Conservation (phyloP, 2,888 invertebrate species). For the Mesochorus sp. region DNA sequence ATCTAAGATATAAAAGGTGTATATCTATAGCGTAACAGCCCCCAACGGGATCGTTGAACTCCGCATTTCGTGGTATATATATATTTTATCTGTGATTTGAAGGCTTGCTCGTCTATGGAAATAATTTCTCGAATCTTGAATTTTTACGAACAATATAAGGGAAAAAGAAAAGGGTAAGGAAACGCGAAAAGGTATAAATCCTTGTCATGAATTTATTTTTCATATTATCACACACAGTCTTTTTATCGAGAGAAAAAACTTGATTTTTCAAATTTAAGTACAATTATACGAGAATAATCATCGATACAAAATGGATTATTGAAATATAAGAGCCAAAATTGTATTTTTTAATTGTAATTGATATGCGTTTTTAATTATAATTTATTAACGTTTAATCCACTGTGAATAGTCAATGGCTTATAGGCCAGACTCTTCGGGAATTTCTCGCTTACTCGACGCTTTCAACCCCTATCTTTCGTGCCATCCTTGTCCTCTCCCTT, state of each 20-base stretch:
- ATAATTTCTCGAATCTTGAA: conserved; percentile 26
- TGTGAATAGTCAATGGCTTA: conserved; percentile 5
- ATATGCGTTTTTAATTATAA: not conserved
- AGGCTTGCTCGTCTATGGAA: conserved; percentile 36
- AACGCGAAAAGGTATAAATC: too few species aligned
- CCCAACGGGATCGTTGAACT: conserved; percentile 46
- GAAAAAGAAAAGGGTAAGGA: too few species aligned
- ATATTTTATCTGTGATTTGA: conserved; percentile 3
- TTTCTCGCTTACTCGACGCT: conserved; percentile 56
- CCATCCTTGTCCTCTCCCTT: conserved; percentile 1
- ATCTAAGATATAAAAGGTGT: conserved; percentile 66
- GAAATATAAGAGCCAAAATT: too few species aligned
- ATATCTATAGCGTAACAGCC: not conserved
- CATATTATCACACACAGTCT: not conserved
- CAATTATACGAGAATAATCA: too few species aligned
- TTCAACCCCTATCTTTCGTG: conserved; percentile 43
- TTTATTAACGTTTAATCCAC: conserved; percentile 30
- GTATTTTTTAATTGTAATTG: too few species aligned
- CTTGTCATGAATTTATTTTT: too few species aligned
- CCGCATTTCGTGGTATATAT: conserved; percentile 40
- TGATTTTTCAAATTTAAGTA: too few species aligned
- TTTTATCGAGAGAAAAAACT: not conserved
- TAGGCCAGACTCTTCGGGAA: conserved; percentile 9
- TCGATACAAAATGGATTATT: not conserved
- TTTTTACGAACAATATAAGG: too few species aligned